These are phyloP conservation scores for Crocidura indochinensis DNA, from an alignment of 2,797 vertebrate genomes.

Conservation along the genomic window DNA sequence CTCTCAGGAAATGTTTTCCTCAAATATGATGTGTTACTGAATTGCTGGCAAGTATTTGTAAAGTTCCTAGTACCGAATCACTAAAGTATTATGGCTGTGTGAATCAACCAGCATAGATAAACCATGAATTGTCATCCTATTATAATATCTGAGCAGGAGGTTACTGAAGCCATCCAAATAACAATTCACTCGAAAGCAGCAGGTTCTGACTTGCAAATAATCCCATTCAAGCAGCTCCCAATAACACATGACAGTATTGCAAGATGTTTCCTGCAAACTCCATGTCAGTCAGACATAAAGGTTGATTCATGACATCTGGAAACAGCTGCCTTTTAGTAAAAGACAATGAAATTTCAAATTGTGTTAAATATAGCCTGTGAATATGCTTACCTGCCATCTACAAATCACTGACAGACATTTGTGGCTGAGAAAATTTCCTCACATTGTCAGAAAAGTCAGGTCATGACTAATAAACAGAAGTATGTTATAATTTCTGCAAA, in stretches of 20 bases:
- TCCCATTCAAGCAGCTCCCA: constrained; percentile 47
- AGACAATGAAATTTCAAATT: constrained; percentile 80
- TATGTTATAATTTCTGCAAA: constrained; percentile 50
- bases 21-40: constrained; percentile 67
- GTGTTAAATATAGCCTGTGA: constrained; percentile 71
- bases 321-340: constrained; percentile 80
- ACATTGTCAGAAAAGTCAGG: constrained; percentile 69
- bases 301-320: constrained; percentile 77
- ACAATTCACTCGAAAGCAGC: constrained; percentile 58
- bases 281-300: constrained; percentile 63
- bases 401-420: constrained; percentile 73
- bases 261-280: constrained; percentile 68
- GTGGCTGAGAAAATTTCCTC: constrained; percentile 70
- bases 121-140: not conserved
- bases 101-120: constrained; percentile 37
- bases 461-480: constrained; percentile 65
- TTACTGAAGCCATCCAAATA: constrained; percentile 63
- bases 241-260: constrained; percentile 14
- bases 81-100: constrained; percentile 4
- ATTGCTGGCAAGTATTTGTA: constrained; percentile 65
- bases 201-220: constrained; percentile 65
- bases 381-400: constrained; percentile 70
- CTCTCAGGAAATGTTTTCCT: constrained; percentile 55
- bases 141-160: constrained; percentile 32
- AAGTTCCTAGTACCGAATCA: constrained; percentile 39